Evolutionary conservation across 2,797 vertebrate species (phyloP).

Genomic region (Choloepus didactylus): DNA sequence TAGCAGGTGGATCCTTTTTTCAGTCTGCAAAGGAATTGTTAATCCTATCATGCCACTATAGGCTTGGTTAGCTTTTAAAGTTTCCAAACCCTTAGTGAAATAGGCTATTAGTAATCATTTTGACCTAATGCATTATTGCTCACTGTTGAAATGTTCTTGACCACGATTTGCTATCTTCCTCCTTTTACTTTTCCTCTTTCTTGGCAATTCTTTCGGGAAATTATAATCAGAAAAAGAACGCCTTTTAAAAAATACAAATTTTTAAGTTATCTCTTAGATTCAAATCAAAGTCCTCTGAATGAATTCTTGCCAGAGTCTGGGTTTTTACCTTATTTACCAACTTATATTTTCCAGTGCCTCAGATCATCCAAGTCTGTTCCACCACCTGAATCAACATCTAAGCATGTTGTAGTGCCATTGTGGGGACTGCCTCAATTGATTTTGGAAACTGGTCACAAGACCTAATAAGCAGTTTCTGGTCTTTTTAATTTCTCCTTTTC

Average conservation of each 20-base stretch:
- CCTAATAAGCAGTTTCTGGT: slow-evolving; percentile 1
- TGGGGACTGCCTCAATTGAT: neutral
- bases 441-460: slow-evolving; percentile 38
- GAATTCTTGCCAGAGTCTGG: neutral
- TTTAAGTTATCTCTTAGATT: slow-evolving; percentile 17
- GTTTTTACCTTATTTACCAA: neutral
- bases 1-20: neutral
- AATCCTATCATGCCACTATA: neutral
- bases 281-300: neutral
- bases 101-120: neutral
- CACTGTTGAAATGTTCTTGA: neutral
- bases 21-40: neutral
- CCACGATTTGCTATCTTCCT: neutral
- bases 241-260: neutral
- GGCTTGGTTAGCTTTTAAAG: neutral
- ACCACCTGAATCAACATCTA: neutral
- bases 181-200: neutral
- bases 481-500: neutral
- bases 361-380: slow-evolving; percentile 2
- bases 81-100: neutral
- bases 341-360: neutral
- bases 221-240: neutral
- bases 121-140: neutral
- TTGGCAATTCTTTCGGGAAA: slow-evolving; percentile 31
- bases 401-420: neutral